Percentiles rank a stretch among this genome's conserved stretches.
These are phyloP conservation scores for Neodiprion pinetum DNA, from an alignment of 1,140 invertebrate genomes.

Conservation along the genomic window DNA sequence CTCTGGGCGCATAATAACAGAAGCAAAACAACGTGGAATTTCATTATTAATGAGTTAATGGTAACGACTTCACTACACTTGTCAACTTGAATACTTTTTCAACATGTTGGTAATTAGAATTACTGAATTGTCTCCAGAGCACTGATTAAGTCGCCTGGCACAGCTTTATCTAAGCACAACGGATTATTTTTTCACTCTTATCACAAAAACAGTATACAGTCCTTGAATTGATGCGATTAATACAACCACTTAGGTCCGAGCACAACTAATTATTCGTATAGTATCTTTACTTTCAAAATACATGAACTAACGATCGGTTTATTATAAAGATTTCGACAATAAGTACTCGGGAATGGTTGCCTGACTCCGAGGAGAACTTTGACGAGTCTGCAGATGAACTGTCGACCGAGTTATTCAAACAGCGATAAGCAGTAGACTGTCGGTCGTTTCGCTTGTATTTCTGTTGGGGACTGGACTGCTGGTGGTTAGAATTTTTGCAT, in stretches of 20 bases:
- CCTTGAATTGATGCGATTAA: too few relatives aligned
- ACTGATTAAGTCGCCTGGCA: neutral
- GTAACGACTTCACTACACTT: neutral
- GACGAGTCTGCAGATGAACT: neutral
- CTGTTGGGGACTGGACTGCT: conserved; percentile 38
- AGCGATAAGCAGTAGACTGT: conserved; percentile 45
- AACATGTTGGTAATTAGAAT: neutral
- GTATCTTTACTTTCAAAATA: too few relatives aligned
- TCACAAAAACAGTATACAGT: too few relatives aligned
- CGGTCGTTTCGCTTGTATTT: neutral
- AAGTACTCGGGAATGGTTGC: too few relatives aligned
- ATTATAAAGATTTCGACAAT: too few relatives aligned
- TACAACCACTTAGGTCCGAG: too few relatives aligned
- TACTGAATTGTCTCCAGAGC: neutral
- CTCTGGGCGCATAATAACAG: neutral
- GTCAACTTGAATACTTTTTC: neutral
- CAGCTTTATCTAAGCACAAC: neutral
- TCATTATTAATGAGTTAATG: neutral
- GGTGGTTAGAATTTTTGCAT: conserved; percentile 53
- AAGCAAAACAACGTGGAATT: neutral
- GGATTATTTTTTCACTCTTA: too few relatives aligned
- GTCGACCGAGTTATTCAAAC: conserved; percentile 17
- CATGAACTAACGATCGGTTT: too few relatives aligned
- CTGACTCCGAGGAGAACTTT: neutral
- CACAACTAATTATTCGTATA: too few relatives aligned